Evolutionary conservation across 2,797 vertebrate genomes (phyloP), one percentile per base, ranked within the genome.

Genomic region (Pygocentrus nattereri): DNA sequence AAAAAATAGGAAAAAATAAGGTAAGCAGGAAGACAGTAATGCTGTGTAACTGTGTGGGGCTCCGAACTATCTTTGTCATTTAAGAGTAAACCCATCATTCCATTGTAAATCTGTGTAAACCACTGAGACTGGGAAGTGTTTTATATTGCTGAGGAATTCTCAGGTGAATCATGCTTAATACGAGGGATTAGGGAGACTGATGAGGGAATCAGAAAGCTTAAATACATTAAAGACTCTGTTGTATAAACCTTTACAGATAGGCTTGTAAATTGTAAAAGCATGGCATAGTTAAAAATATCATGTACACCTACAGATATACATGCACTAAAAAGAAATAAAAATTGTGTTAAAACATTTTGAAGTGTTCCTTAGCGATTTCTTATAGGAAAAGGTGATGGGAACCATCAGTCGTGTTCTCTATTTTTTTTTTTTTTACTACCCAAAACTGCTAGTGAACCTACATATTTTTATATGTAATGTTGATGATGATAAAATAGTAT

Each of bases 281-380:
- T n/a, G 0, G 44, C 0, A 2, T 41, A 44, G 21, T 13, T 4
- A 19, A 44, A 18, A 44, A 34, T 1, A 38, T 1, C 18, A 64
- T 69, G 67, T 25, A 44, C 50, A 79, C 58, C 73, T 70, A 76
- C 61, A 67, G 50, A 65, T 69, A 65, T n/a, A 79, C 34, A 54
- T 56, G 12, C 21, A 8, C 10, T 13, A 5, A 47, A 47, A n/a
- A 47, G 1, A 13, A 2, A 10, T 6, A 47, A 47, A 47, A 1
- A 21, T 38, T 38, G 3, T 3, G 34, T 38, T 6, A 38, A 3
- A 6, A 38, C 34, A 3, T 6, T 38, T 38, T 6, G 6, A n/a
- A n/a, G n/a, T n/a, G n/a, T 3, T 38, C 34, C 34, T 38, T 6
- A 38, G 34, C 34, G 34, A 38, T 38, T 38, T 38, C 34, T 38